Percentiles rank a stretch among this genome's conserved stretches.
phyloP scores from a whole-genome alignment of 2,113 vertebrate species.

The Phyllostomus hastatus region DNA sequence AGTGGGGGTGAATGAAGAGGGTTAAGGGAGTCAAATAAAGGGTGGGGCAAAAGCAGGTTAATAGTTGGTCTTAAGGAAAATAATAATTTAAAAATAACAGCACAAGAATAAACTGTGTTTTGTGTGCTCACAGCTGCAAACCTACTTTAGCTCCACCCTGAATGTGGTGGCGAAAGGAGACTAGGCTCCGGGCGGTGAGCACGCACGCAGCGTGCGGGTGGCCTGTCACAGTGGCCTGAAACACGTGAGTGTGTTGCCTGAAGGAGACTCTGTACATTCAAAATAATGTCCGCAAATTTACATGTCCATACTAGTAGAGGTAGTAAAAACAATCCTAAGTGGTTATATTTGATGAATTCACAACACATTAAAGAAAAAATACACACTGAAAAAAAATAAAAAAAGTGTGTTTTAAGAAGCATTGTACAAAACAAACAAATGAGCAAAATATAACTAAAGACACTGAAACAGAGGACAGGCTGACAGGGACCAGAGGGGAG shows the following conservation, averaged over 20 bases:
- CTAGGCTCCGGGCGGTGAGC: too few relatives aligned
- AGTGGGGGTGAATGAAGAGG: not conserved
- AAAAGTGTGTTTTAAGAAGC: conserved; percentile 29
- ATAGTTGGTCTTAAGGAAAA: too few relatives aligned
- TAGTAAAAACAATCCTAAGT: not conserved
- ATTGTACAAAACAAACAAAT: not conserved
- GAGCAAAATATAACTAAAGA: too few relatives aligned
- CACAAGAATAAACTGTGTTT: too few relatives aligned
- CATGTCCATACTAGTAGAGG: not conserved
- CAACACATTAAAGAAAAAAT: not conserved
- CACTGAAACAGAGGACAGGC: too few relatives aligned
- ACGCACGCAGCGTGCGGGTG: not conserved
- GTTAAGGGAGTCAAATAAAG: not conserved
- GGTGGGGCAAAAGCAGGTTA: not conserved
- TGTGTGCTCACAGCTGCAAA: not conserved
- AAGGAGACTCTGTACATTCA: not conserved
- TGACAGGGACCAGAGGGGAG: too few relatives aligned
- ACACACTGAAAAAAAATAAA: conserved; percentile 3
- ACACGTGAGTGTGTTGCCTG: not conserved
- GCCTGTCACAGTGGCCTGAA: not conserved
- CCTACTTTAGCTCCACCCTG: not conserved
- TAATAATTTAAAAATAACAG: too few relatives aligned
- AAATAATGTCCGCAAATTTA: not conserved
- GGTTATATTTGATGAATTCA: conserved; percentile 25
- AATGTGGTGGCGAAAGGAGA: not conserved